Percentiles rank a stretch among this genome's conserved stretches.
These are phyloP conservation scores for Pollimyrus isidori DNA, from an alignment of 2,113 vertebrate species.

Conservation along the genomic window DNA sequence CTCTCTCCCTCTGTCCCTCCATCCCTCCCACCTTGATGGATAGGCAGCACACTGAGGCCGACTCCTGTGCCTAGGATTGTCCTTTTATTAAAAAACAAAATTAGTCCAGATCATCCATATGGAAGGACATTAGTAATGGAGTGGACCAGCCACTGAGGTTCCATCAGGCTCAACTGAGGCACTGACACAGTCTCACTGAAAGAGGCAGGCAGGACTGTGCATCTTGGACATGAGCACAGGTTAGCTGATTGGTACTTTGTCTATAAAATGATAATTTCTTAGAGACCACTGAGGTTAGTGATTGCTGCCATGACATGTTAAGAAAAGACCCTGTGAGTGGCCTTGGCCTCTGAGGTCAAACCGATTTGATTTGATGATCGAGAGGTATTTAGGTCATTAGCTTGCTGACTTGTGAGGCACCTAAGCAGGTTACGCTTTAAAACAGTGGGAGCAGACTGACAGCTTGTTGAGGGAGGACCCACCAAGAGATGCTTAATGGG, in stretches of 20 bases:
- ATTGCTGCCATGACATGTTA: background rate
- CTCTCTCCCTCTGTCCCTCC: background rate
- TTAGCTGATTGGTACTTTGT: background rate
- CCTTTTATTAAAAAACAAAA: background rate
- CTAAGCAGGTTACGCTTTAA: background rate
- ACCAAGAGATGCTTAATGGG: background rate
- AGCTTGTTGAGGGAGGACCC: constrained; percentile 6
- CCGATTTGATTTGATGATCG: background rate
- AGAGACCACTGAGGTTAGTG: background rate
- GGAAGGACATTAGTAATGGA: background rate
- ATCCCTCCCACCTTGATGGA: background rate
- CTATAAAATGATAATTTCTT: background rate
- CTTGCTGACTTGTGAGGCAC: background rate
- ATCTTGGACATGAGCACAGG: background rate
- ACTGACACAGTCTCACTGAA: background rate
- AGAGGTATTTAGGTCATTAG: background rate
- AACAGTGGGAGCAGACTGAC: background rate
- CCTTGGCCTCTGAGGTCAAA: background rate
- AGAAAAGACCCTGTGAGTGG: background rate
- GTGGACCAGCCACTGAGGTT: background rate
- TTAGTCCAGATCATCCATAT: background rate
- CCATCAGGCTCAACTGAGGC: background rate
- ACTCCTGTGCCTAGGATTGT: background rate
- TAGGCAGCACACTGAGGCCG: background rate
- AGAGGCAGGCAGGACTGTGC: background rate